These are phyloP conservation scores for Chelonia mydas DNA, from an alignment of 2,797 vertebrate genomes.

Conservation along the genomic window DNA sequence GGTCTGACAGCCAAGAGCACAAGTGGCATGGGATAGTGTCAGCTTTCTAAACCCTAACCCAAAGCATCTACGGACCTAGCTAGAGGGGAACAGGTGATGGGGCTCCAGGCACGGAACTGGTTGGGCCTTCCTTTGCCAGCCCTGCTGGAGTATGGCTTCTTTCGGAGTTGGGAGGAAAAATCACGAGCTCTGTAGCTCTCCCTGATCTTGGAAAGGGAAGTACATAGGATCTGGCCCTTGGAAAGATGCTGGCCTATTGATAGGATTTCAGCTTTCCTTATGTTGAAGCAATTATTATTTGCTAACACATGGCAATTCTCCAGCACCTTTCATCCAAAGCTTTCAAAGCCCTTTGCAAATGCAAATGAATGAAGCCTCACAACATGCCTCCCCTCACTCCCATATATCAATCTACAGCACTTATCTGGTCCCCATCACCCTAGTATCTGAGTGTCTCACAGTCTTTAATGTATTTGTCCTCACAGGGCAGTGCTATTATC, in stretches of 20 bases:
- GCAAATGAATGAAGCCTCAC: slow-evolving; percentile 21
- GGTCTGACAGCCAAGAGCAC: not conserved
- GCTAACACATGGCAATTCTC: slow-evolving; percentile 69
- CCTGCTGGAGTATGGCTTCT: not conserved
- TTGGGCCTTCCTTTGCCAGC: slow-evolving; percentile 47
- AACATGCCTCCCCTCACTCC: not conserved
- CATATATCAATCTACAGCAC: not conserved
- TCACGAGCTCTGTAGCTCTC: slow-evolving; percentile 1
- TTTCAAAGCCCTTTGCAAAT: slow-evolving; percentile 42
- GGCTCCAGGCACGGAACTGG: not conserved
- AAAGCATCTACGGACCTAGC: not conserved
- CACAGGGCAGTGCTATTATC: not conserved
- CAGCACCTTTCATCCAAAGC: not conserved
- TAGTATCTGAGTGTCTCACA: not conserved
- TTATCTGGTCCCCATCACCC: not conserved
- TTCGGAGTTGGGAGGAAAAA: not conserved
- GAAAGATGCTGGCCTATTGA: not conserved
- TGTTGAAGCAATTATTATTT: slow-evolving; percentile 68
- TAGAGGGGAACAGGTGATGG: not conserved
- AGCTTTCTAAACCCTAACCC: not conserved
- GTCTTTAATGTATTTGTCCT: not conserved
- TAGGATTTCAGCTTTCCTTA: slow-evolving; percentile 55
- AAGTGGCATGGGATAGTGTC: not conserved
- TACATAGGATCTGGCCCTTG: fast-evolving
- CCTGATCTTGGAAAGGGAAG: slow-evolving; percentile 49